A percentile compares a stretch with the other conserved stretches of the same genome.
phyloP scores from a whole-genome alignment of 1,140 invertebrate species.

The Nylanderia fulva region DNA sequence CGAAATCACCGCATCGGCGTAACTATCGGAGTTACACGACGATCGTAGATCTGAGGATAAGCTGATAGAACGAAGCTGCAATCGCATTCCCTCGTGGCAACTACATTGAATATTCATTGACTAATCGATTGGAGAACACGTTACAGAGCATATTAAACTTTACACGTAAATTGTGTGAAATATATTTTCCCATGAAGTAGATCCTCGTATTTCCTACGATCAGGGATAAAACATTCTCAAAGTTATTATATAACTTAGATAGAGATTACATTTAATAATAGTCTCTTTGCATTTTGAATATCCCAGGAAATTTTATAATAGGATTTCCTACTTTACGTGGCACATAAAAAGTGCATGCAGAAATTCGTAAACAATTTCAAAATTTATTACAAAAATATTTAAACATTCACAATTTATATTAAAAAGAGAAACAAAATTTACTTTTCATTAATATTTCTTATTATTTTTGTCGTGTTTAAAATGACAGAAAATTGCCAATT shows the following conservation, averaged over 20 bases:
- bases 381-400: not conserved
- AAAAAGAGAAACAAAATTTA: not conserved
- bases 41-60: conserved; percentile 53
- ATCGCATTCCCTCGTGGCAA: conserved; percentile 7
- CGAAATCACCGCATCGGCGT: conserved; percentile 52
- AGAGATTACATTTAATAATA: not conserved
- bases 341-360: not conserved
- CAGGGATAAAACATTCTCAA: not conserved
- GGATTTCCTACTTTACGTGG: not conserved
- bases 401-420: not conserved
- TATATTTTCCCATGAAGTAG: conserved; percentile 27
- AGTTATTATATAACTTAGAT: not conserved
- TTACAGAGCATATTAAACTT: conserved; percentile 52
- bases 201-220: not conserved
- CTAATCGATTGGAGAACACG: conserved; percentile 54
- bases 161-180: conserved; percentile 46
- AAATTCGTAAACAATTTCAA: not conserved
- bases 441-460: not conserved
- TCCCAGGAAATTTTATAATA: not conserved
- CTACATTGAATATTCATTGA: conserved; percentile 56
- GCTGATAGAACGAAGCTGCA: conserved; percentile 50
- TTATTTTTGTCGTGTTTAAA: not conserved
- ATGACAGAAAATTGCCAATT: not conserved
- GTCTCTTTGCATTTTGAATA: not conserved
- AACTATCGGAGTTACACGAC: conserved; percentile 53